Conservation (phyloP, 2,797 vertebrate species). For the Myotis findleyi region DNA sequence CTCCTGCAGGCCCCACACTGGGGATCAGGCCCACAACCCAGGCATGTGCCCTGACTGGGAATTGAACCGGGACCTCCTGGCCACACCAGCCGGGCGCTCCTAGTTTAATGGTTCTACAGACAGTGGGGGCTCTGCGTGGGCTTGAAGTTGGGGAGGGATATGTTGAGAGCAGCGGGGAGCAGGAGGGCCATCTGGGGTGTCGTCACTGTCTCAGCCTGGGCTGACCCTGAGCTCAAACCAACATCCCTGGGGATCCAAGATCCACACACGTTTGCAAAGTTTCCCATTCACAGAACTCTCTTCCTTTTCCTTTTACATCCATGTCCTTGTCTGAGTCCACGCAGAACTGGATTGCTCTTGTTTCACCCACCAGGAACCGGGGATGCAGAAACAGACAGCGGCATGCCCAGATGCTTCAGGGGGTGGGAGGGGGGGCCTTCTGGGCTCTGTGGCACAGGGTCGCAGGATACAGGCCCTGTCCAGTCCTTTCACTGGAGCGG, state of each 20-base stretch:
- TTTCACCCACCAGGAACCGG: background rate
- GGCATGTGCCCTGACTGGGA: too few relatives aligned
- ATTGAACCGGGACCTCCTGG: too few relatives aligned
- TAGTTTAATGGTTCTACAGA: background rate
- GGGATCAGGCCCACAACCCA: too few relatives aligned
- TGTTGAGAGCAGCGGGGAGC: background rate
- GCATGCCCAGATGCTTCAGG: accelerated
- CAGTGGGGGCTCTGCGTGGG: background rate
- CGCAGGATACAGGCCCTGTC: background rate
- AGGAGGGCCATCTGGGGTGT: background rate
- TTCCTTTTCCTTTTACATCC: too few relatives aligned
- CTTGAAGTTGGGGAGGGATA: background rate
- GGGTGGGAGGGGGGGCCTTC: accelerated
- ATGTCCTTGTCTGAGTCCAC: background rate
- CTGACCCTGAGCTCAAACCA: background rate
- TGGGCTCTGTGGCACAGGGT: background rate
- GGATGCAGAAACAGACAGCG: too few relatives aligned
- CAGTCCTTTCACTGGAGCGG: background rate
- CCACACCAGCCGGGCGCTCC: too few relatives aligned
- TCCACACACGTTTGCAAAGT: background rate
- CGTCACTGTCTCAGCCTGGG: background rate
- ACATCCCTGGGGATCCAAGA: background rate
- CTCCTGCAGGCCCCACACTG: too few relatives aligned
- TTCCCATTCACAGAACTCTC: background rate
- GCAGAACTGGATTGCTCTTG: background rate